Conservation (phyloP, 2,888 invertebrate species). For the Papilio protenor region DNA sequence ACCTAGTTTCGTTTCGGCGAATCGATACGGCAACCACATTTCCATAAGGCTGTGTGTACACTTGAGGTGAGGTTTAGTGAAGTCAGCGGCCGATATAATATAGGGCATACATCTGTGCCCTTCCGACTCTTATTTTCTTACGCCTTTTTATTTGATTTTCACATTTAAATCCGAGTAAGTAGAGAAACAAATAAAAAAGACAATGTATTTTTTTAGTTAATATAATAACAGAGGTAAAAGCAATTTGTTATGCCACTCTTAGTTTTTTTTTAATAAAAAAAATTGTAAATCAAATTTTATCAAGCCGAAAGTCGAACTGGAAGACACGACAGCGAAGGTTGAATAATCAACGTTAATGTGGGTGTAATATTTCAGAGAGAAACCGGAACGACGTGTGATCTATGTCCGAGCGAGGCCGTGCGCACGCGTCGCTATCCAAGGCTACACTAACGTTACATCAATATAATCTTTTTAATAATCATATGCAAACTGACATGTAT, state of each 20-base stretch:
- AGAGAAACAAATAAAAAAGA: not conserved
- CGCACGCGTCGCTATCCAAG: slow-evolving; percentile 53
- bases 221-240: not conserved
- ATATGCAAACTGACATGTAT: not conserved
- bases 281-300: slow-evolving; percentile 11
- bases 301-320: slow-evolving; percentile 40
- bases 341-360: slow-evolving; percentile 51
- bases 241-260: not conserved
- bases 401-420: slow-evolving; percentile 53
- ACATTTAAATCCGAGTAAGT: too few relatives aligned
- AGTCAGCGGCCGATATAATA: slow-evolving; percentile 54
- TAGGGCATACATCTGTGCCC: slow-evolving; percentile 46
- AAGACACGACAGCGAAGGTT: slow-evolving; percentile 52
- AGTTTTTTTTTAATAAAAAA: not conserved
- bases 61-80: slow-evolving; percentile 56
- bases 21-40: slow-evolving; percentile 50
- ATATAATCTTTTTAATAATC: slow-evolving; percentile 4
- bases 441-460: slow-evolving; percentile 48
- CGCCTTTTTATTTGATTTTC: not conserved
- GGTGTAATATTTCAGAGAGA: slow-evolving; percentile 57
- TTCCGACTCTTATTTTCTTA: slow-evolving; percentile 19
- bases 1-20: slow-evolving; percentile 57
- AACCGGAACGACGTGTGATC: slow-evolving; percentile 54
- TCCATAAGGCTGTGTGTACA: slow-evolving; percentile 52
- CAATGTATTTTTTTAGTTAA: not conserved